Percentiles rank a stretch among this genome's conserved stretches.
phyloP scores from a whole-genome alignment of 2,113 vertebrate species.

The Chionis minor region DNA sequence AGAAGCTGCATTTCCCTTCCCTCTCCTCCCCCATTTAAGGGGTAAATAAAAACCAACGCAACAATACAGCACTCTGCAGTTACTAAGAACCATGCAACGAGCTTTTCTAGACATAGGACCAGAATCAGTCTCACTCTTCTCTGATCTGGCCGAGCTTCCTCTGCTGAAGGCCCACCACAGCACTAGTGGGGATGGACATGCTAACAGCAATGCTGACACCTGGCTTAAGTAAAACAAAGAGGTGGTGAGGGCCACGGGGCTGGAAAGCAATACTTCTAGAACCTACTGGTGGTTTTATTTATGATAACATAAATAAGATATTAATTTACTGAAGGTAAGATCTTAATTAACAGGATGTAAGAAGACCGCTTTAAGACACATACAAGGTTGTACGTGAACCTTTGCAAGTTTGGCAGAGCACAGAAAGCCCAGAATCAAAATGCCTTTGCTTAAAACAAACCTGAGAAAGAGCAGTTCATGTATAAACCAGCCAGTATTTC shows the following conservation, averaged over 20 bases:
- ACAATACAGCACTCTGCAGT: neutral
- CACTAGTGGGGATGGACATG: accelerated
- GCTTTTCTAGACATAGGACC: neutral
- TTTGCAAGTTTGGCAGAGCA: neutral
- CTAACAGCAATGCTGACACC: accelerated
- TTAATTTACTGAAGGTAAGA: neutral
- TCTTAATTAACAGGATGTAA: neutral
- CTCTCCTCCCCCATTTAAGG: neutral
- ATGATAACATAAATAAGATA: neutral
- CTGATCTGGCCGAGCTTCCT: neutral
- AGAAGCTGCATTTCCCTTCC: neutral
- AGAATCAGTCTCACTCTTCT: neutral
- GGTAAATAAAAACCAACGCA: neutral
- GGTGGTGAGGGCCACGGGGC: neutral
- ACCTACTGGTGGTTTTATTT: neutral
- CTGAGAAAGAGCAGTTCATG: neutral
- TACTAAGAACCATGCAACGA: no score
- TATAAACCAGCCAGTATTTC: neutral
- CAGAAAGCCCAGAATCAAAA: neutral
- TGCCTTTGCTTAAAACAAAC: neutral
- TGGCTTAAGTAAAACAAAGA: accelerated
- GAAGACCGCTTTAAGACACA: neutral
- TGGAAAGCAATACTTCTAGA: neutral
- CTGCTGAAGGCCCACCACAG: neutral
- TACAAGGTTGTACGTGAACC: accelerated